Conservation (phyloP, 2,797 vertebrate genomes). For the Podarcis lilfordi region DNA sequence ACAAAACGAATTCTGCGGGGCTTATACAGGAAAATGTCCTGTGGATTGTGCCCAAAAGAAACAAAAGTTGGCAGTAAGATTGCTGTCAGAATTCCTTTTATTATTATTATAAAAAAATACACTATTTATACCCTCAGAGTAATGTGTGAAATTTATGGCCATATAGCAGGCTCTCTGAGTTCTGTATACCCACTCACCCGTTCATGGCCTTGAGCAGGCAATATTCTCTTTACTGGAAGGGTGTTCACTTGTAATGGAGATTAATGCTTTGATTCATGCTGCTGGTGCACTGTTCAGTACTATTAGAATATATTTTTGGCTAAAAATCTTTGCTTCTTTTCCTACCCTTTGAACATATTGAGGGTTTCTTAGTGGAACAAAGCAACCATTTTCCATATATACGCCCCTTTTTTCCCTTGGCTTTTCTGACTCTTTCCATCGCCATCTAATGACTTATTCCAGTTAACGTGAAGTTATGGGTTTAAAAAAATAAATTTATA, state of each 20-base stretch:
- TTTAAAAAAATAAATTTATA: not conserved
- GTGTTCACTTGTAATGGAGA: not conserved
- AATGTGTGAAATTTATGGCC: not conserved
- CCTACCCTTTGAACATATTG: constrained; percentile 14
- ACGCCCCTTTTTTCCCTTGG: not conserved
- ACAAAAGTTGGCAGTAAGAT: not conserved
- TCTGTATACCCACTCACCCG: not conserved
- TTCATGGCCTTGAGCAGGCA: not conserved
- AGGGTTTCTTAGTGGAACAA: not conserved
- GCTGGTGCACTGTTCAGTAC: constrained; percentile 10
- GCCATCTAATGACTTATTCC: not conserved
- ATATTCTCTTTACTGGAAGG: not conserved
- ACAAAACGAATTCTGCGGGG: not conserved
- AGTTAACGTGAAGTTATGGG: constrained; percentile 15
- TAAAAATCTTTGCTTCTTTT: not conserved
- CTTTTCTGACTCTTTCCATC: not conserved
- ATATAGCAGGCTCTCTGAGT: not conserved
- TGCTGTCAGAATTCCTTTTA: not conserved
- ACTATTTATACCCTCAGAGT: not conserved
- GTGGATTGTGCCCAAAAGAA: not conserved
- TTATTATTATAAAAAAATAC: too few species aligned
- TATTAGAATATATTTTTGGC: constrained; percentile 1
- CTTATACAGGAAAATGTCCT: not conserved
- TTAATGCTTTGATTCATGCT: constrained; percentile 27
- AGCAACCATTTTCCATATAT: not conserved